These are phyloP conservation scores for Pluvianellus socialis DNA, from an alignment of 2,113 vertebrate genomes.

Conservation along the genomic window DNA sequence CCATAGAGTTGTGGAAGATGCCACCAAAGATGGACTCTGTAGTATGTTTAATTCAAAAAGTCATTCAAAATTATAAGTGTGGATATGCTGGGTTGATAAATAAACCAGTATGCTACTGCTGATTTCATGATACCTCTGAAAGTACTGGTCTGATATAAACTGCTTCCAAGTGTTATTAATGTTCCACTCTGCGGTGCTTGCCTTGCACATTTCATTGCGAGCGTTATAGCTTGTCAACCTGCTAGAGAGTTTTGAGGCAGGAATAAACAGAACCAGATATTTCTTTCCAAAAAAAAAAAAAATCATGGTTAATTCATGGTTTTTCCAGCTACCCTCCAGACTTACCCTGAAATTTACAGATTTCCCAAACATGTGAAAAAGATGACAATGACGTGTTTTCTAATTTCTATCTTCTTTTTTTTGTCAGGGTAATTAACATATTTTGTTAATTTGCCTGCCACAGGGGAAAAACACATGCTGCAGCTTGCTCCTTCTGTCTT, in stretches of 20 bases:
- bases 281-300: background rate
- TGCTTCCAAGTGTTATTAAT: background rate
- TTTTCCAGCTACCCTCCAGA: background rate
- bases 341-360: background rate
- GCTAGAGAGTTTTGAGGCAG: background rate
- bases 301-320: background rate
- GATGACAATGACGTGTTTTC: background rate
- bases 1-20: background rate
- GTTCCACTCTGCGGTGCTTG: background rate
- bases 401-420: background rate
- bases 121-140: background rate
- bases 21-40: background rate
- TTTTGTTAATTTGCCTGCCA: background rate
- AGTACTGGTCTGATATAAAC: background rate
- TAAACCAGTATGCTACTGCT: background rate
- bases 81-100: background rate
- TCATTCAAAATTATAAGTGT: background rate
- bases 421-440: background rate
- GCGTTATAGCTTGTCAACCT: background rate
- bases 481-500: background rate
- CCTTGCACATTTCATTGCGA: accelerated
- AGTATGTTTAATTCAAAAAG: background rate
- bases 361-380: background rate
- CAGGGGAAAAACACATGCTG: background rate
- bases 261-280: background rate